These are phyloP conservation scores for Drosophila seclusa DNA, from an alignment of 2,888 invertebrate genomes.

Conservation along the genomic window DNA sequence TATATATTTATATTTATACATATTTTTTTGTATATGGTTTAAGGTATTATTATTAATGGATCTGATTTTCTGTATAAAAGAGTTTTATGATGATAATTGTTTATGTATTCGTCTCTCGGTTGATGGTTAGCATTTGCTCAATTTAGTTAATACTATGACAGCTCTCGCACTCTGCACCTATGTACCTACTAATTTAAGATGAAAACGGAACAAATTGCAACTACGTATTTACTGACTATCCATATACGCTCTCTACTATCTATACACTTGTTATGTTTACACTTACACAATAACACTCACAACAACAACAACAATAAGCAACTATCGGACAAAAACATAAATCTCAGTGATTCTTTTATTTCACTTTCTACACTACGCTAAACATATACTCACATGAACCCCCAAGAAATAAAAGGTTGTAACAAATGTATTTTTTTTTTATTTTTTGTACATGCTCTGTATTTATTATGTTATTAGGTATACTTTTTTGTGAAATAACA, in stretches of 20 bases:
- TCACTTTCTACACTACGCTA: conserved; percentile 23
- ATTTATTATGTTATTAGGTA: conserved; percentile 31
- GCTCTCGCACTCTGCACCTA: conserved; percentile 64
- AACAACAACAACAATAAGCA: conserved; percentile 24
- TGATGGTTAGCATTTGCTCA: conserved; percentile 72
- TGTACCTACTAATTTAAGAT: conserved; percentile 74
- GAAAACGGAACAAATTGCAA: conserved; percentile 29
- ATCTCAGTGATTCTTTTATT: conserved; percentile 46
- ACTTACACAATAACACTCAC: conserved; percentile 35
- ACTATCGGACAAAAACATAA: conserved; percentile 53
- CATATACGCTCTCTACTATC: conserved; percentile 30
- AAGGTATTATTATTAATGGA: conserved; percentile 30
- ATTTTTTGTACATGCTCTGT: conserved; percentile 11
- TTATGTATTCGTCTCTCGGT: conserved; percentile 38
- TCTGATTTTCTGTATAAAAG: conserved; percentile 56
- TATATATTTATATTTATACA: conserved; percentile 9
- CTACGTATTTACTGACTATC: conserved; percentile 44
- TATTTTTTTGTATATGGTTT: conserved; percentile 39
- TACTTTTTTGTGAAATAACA: conserved; percentile 26
- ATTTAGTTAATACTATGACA: conserved; percentile 54
- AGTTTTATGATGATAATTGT: conserved; percentile 51
- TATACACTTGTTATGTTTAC: conserved; percentile 71
- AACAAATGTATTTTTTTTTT: conserved; percentile 43
- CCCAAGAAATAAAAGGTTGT: conserved; percentile 65
- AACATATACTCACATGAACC: conserved; percentile 23